Conservation (phyloP, 2,113 vertebrate genomes). For the Serinus canaria region DNA sequence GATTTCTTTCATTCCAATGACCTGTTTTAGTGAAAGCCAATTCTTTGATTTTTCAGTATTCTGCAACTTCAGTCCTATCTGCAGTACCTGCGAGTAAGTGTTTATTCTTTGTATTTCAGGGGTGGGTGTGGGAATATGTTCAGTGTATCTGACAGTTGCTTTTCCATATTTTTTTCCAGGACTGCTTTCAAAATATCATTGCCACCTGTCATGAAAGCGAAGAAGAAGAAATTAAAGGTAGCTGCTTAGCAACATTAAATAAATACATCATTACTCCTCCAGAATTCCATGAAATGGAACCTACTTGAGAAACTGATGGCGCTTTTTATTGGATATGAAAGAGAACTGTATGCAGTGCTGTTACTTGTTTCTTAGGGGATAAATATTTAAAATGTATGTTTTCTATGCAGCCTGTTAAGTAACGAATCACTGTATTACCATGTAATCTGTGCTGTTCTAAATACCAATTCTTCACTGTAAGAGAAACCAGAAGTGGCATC, state of each 20-base stretch:
- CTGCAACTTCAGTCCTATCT: conserved; percentile 98
- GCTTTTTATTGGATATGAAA: not conserved
- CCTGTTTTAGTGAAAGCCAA: not conserved
- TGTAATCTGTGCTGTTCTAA: not conserved
- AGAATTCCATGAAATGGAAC: not conserved
- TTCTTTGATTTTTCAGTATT: conserved; percentile 82
- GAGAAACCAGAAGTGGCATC: not conserved
- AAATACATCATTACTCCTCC: not conserved
- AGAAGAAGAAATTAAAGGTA: conserved; percentile 94
- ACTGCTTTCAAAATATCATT: conserved; percentile 97
- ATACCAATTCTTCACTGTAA: not conserved
- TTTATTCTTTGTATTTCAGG: not conserved
- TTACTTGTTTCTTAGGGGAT: not conserved
- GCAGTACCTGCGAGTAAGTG: conserved; percentile 98
- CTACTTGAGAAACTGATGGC: not conserved
- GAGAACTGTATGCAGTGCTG: not conserved
- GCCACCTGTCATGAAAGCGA: conserved; percentile 92
- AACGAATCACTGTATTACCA: not conserved
- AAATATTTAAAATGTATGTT: not conserved
- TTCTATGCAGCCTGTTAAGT: not conserved
- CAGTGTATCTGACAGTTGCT: not conserved
- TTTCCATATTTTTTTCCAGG: conserved; percentile 69
- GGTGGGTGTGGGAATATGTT: not conserved
- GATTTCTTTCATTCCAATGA: not conserved
- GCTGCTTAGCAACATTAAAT: conserved; percentile 6